Base-by-base conservation (phyloP, 2,113 vertebrate species). In the Lonchura striata region DNA sequence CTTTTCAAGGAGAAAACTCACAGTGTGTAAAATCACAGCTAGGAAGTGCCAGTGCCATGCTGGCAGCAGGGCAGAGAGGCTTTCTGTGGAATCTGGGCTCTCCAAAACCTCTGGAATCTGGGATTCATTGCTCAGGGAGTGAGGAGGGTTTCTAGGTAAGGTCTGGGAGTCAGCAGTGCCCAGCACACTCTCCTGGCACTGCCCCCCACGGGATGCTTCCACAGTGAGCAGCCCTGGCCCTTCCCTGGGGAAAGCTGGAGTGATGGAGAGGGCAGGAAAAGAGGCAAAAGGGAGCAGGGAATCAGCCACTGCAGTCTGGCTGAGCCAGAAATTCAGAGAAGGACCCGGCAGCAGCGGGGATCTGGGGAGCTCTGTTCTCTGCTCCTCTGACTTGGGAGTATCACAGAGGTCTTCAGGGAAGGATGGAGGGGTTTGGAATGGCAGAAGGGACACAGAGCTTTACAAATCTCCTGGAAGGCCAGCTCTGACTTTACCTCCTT, bases 401-500 rank as follows among this genome's bases (percentile, higher is more conserved):
- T 16, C 70, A 59, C 31, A 46, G 27, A 72, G 37, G 35, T 24
- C 15, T 72, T 53, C 2, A 64, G 80, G 28, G 80, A 35, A 60
- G 53, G 69, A 37, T 39, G 64, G 60, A n/a, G 65, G 27, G 41
- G 56, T 33, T 9, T 53, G 86, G 57, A n/a, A 13, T 3, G 50
- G 86, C 57, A 35, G 5, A n/a, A 71, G 70, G 70, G 94, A 50
- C 37, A 5, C 25, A 7, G 7, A n/a, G 56, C 31, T 52, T 15
- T 17, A 11, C 2, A 10, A 2, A 30, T 57, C 0, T 0, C 39
- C 72, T 9, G n/a, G 15, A 54, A 46, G 79, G 27, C 25, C 1
- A 6, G 35, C 24, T 30, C 68, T 76, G 83, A 5, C 86, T 95
- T 98, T 97, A 99, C 99, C 99, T 99, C 99, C 98, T 99, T 99